phyloP scores from a whole-genome alignment of 1,140 invertebrate species.

The Luehdorfia chinensis region DNA sequence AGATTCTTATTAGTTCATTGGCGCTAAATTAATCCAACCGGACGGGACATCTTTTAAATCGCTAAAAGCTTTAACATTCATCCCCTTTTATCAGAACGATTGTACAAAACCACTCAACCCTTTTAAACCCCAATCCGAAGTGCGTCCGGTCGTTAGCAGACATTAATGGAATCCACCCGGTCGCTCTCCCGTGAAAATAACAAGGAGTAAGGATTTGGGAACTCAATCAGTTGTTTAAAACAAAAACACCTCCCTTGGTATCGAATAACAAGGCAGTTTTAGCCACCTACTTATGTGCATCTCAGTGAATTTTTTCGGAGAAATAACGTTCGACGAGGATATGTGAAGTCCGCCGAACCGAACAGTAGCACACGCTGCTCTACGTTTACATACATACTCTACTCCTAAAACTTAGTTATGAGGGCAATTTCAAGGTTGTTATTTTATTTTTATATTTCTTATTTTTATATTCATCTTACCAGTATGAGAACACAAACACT shows the following conservation, averaged over 20 bases:
- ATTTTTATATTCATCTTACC: too few species aligned
- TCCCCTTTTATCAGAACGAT: slow-evolving; percentile 73
- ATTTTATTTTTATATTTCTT: too few species aligned
- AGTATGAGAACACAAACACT: too few species aligned
- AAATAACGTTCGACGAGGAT: too few species aligned
- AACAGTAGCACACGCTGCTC: too few species aligned
- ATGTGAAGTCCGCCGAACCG: too few species aligned
- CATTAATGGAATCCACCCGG: slow-evolving; percentile 72
- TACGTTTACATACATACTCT: too few species aligned
- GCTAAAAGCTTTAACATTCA: slow-evolving; percentile 68
- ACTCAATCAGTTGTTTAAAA: slow-evolving; percentile 52
- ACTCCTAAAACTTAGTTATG: too few species aligned
- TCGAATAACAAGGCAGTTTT: slow-evolving; percentile 17
- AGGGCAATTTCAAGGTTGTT: too few species aligned
- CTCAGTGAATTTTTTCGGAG: too few species aligned
- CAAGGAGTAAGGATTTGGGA: slow-evolving; percentile 56
- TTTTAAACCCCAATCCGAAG: slow-evolving; percentile 74
- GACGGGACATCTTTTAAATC: slow-evolving; percentile 67
- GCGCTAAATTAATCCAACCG: slow-evolving; percentile 54
- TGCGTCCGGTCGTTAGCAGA: slow-evolving; percentile 73
- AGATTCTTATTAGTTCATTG: slow-evolving; percentile 53
- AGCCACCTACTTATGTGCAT: not conserved
- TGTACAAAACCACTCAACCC: slow-evolving; percentile 75
- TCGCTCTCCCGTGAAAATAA: slow-evolving; percentile 69
- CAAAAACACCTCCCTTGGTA: slow-evolving; percentile 38